These are phyloP conservation scores for Platyura marginata DNA, from an alignment of 1,140 invertebrate genomes.

Conservation along the genomic window DNA sequence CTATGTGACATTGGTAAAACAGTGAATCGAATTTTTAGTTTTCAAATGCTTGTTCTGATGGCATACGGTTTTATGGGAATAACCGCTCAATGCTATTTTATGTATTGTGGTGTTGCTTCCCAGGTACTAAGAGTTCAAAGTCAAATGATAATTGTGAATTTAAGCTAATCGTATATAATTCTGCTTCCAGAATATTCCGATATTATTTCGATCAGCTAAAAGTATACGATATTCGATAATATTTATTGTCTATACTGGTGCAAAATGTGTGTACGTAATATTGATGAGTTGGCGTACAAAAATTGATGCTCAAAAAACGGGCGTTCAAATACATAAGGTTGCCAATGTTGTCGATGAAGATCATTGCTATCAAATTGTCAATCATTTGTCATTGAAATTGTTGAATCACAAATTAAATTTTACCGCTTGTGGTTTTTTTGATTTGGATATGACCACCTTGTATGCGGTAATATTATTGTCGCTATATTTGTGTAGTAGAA, in stretches of 20 bases:
- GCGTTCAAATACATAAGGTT: conserved; percentile 21
- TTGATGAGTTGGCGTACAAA: conserved; percentile 23
- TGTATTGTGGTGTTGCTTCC: conserved; percentile 17
- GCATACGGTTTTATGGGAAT: conserved; percentile 23
- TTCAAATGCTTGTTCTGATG: conserved; percentile 21
- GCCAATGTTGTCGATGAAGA: conserved; percentile 21
- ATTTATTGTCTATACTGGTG: conserved; percentile 17
- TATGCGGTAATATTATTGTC: conserved; percentile 11
- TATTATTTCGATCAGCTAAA: conserved; percentile 19
- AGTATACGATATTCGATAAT: conserved; percentile 17
- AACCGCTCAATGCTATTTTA: conserved; percentile 22
- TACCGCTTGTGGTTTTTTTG: conserved; percentile 22
- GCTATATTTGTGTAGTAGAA: neutral
- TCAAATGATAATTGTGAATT: neutral
- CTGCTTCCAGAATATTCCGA: conserved; percentile 11
- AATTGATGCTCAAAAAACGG: conserved; percentile 19
- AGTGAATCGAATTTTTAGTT: conserved; percentile 21
- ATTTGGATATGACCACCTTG: conserved; percentile 22
- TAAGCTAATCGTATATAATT: neutral
- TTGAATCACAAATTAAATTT: conserved; percentile 23
- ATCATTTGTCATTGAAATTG: conserved; percentile 21
- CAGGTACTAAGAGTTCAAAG: conserved; percentile 8
- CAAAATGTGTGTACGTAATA: conserved; percentile 22
- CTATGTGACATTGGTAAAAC: conserved; percentile 22
- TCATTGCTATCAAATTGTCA: conserved; percentile 21